These are phyloP conservation scores for Centropyge bicolor DNA, from an alignment of 2,797 vertebrate genomes.

Conservation along the genomic window DNA sequence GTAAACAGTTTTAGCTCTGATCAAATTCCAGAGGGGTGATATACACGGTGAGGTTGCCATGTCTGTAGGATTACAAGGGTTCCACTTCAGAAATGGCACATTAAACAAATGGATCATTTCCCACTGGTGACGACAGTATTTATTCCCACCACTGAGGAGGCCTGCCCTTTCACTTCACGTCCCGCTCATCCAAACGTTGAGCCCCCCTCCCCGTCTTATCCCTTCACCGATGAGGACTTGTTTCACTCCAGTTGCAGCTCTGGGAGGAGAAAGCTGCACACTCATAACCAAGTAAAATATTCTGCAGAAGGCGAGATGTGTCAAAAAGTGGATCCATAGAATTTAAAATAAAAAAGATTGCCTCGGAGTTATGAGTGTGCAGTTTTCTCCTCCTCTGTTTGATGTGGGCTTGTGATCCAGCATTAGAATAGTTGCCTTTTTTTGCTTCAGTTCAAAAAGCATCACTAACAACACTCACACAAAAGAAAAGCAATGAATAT, in stretches of 20 bases:
- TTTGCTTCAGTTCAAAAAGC: conserved; percentile 3
- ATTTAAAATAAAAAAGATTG: conserved; percentile 30
- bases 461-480: neutral
- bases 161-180: conserved; percentile 76
- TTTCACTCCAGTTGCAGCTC: conserved; percentile 35
- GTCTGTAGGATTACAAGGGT: conserved; percentile 72
- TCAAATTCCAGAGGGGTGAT: conserved; percentile 80
- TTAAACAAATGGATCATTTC: conserved; percentile 82
- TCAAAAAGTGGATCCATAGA: conserved; percentile 8
- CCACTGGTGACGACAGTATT: conserved; percentile 73
- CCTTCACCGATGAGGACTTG: neutral
- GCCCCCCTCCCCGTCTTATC: conserved; percentile 17
- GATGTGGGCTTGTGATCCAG: conserved; percentile 28
- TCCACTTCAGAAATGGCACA: conserved; percentile 76
- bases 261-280: neutral
- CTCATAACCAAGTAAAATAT: conserved; percentile 17
- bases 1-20: conserved; percentile 85
- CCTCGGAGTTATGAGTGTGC: conserved; percentile 25
- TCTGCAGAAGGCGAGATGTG: neutral
- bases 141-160: conserved; percentile 69
- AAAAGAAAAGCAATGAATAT: conserved; percentile 6
- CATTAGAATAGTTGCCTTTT: neutral
- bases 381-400: conserved; percentile 29
- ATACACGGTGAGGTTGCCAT: conserved; percentile 67
- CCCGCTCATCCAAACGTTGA: conserved; percentile 58